Evolutionary conservation across 2,113 vertebrate genomes (phyloP), one percentile per base, ranked within the genome.

Genomic region (Erinaceus europaeus): DNA sequence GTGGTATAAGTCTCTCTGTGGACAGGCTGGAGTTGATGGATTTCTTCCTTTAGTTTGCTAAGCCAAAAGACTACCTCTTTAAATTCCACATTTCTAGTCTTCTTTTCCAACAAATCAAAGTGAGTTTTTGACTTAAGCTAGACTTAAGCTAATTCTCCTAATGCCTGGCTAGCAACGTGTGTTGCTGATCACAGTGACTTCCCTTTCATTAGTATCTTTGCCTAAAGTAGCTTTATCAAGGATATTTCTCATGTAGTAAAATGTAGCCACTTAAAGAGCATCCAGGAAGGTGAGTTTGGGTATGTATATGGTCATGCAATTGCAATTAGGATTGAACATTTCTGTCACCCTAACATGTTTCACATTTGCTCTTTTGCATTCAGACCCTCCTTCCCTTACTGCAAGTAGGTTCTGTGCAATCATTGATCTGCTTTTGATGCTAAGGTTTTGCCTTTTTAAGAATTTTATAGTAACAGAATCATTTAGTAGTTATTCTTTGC

Each of bases 41-140:
- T 91, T 92, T 86, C 71, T 92, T 85, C 73, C 76, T 18, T 14
- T 12, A n/a, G 44, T 27, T 4, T 29, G 34, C 53, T 15, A 34
- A 20, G 67, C 78, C 53, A 32, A 25, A 34, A 25, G 46, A 38
- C 86, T 46, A 46, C 81, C n/a, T 32, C 67, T 91, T 65, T 71
- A 71, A 80, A 75, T 52, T 25, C 42, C 21, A 5, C 48, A 17
- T 76, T 76, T 88, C 55, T 29, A 32, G 21, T 21, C 65, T 17
- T 40, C 57, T 69, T 81, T 73, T 61, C 32, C 50, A 84, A 48
- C 36, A 74, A n/a, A 79, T 57, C 48, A 21, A 25, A n/a, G 55
- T 75, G 29, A 25, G 21, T 38, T 71, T 90, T 64, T 3, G 12
- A 29, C 69, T 29, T 76, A 10, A 14, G 6, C 55, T 18, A 23